Base-by-base conservation (phyloP, 2,113 vertebrate genomes). In the Rhea americana region DNA sequence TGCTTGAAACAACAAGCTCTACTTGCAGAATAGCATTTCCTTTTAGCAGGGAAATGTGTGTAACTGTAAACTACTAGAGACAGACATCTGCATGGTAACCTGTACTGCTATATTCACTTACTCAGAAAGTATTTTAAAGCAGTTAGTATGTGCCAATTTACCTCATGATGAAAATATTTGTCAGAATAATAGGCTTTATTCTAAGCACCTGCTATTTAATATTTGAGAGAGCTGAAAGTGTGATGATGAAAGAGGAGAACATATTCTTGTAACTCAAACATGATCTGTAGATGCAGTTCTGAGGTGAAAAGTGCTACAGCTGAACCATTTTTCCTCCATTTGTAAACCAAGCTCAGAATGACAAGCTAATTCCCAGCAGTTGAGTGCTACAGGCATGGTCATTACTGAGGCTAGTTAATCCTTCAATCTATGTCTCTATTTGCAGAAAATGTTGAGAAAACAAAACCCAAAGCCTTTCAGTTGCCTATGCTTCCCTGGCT, bases 171-270 rank as follows among this genome's bases (percentile, higher is more conserved):
- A 85, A 96, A 96, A 92, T 85, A 83, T 91, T 94, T 94, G 88
- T 93, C 91, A 74, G 93, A 94, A 96, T 93, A 95, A 91, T 89
- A 87, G 30, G 81, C 53, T 96, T 94, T 96, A 90, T 96, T 95
- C 94, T 58, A 93, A 91, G 90, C 74, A 85, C 92, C 90, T 93
- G 90, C 78, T 94, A 91, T 93, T 94, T 91, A 94, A 92, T 95
- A 93, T 91, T 82, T 90, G 80, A 89, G 83, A 89, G 79, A 86
- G 50, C 67, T 93, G 82, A 55, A 87, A 82, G 71, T 63, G 50
- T 77, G 89, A 90, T 67, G 75, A 93, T 74, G 81, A 89, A 94
- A 94, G 77, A 88, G 78, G 67, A 70, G 92, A 96, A 95, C 90
- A 82, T 7, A 70, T 67, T 83, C 74, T 66, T 89, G 77, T 74